phyloP scores from a whole-genome alignment of 2,888 invertebrate genomes.

The Hemicrepidius hirtus region DNA sequence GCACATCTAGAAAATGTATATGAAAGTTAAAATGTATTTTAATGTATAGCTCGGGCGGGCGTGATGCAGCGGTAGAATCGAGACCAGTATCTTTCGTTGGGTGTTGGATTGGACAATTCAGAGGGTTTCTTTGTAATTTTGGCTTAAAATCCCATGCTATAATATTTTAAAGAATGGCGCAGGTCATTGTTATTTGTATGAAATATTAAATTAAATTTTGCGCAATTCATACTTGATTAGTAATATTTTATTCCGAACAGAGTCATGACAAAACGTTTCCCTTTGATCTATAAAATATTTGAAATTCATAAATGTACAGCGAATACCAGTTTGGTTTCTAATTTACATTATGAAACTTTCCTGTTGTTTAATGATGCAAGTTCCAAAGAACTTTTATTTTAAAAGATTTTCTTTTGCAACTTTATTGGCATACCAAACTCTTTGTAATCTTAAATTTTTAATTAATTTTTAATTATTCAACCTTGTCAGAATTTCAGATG shows the following conservation, averaged over 20 bases:
- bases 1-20: too few relatives aligned
- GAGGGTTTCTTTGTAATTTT: too few relatives aligned
- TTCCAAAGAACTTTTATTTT: not conserved
- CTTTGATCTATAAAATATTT: constrained; percentile 16
- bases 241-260: constrained; percentile 9
- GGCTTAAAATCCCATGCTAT: too few relatives aligned
- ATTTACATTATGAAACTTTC: too few relatives aligned
- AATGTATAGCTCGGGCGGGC: too few relatives aligned
- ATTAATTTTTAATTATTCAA: constrained; percentile 22
- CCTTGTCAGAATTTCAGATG: not conserved
- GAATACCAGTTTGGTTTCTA: too few relatives aligned
- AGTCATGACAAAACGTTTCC: constrained; percentile 11
- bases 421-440: not conserved
- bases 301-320: not conserved
- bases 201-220: constrained; percentile 17
- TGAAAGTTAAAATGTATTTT: too few relatives aligned
- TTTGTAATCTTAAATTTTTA: not conserved
- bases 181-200: not conserved
- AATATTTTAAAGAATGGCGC: not conserved
- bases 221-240: constrained; percentile 19
- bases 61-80: too few relatives aligned
- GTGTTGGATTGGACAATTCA: too few relatives aligned
- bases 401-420: not conserved
- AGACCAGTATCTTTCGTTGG: too few relatives aligned
- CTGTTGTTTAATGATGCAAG: too few relatives aligned